Evolutionary conservation across 2,113 vertebrate genomes (phyloP).

Genomic region (Salvelinus fontinalis): DNA sequence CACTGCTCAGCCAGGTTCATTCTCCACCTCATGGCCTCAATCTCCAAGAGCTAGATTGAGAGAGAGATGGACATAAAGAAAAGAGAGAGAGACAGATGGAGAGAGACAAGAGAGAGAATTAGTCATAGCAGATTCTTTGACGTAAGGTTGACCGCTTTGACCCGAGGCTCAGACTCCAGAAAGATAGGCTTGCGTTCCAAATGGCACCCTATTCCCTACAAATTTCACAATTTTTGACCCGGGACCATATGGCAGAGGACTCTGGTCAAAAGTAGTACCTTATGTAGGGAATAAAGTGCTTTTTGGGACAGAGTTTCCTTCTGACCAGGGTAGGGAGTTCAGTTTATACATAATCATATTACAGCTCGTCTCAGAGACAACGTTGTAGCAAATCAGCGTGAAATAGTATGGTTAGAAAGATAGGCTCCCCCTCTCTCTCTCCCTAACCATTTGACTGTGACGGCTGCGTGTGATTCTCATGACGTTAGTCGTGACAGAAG

Average conservation of each 20-base stretch:
- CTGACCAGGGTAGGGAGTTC: neutral
- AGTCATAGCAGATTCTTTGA: no score
- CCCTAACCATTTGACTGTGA: neutral
- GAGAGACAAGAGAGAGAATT: neutral
- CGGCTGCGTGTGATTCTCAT: neutral
- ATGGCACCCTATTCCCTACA: no score
- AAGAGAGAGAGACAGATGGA: conserved; percentile 21
- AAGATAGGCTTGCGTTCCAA: neutral
- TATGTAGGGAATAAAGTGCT: no score
- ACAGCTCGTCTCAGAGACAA: neutral
- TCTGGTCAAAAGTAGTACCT: no score
- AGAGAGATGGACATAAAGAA: conserved; percentile 19
- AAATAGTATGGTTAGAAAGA: neutral
- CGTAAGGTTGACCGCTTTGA: no score
- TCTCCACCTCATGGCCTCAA: conserved; percentile 57
- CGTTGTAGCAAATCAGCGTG: conserved; percentile 16
- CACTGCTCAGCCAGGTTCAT: conserved; percentile 40
- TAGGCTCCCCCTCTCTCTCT: neutral
- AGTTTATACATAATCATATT: conserved; percentile 4
- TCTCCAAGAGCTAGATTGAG: conserved; percentile 15
- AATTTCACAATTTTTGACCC: no score
- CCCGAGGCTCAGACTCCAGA: no score
- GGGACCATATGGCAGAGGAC: no score
- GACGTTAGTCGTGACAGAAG: neutral
- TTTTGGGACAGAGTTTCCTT: neutral